Conservation (phyloP, 1,140 invertebrate genomes). For the Oreohelix idahoensis region DNA sequence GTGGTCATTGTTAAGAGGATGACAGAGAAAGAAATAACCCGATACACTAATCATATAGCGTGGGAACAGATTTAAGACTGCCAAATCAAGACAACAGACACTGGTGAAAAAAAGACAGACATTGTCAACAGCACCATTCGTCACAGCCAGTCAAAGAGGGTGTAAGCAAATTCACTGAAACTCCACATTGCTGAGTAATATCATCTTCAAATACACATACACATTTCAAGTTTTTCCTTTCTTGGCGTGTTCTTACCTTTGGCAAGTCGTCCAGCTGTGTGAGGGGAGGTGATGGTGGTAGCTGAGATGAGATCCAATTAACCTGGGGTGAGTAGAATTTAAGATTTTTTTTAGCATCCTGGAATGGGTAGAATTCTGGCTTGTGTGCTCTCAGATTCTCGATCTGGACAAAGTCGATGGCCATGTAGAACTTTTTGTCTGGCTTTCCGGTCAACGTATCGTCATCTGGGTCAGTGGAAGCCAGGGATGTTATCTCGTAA, state of each 20-base stretch:
- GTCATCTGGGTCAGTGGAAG: slow-evolving; percentile 29
- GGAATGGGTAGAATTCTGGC: slow-evolving; percentile 46
- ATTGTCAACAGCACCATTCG: too few relatives aligned
- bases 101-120: too few relatives aligned
- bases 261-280: slow-evolving; percentile 81
- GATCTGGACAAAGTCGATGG: slow-evolving; percentile 60
- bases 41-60: too few relatives aligned
- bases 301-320: slow-evolving; percentile 87
- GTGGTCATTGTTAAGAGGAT: too few relatives aligned
- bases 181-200: too few relatives aligned
- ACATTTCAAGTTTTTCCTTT: too few relatives aligned
- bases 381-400: slow-evolving; percentile 55
- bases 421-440: slow-evolving; percentile 59
- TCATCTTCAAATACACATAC: too few relatives aligned
- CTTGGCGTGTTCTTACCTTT: slow-evolving; percentile 77
- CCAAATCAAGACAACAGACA: too few relatives aligned
- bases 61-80: too few relatives aligned
- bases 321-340: slow-evolving; percentile 84
- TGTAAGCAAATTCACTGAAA: too few relatives aligned
- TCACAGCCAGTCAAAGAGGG: too few relatives aligned
- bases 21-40: too few relatives aligned
- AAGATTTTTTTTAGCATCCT: background rate
- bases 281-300: slow-evolving; percentile 83
- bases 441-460: slow-evolving; percentile 72
- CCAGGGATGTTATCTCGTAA: slow-evolving; percentile 3